These are phyloP conservation scores for Anthonomus grandis DNA, from an alignment of 1,140 invertebrate genomes.

Conservation along the genomic window DNA sequence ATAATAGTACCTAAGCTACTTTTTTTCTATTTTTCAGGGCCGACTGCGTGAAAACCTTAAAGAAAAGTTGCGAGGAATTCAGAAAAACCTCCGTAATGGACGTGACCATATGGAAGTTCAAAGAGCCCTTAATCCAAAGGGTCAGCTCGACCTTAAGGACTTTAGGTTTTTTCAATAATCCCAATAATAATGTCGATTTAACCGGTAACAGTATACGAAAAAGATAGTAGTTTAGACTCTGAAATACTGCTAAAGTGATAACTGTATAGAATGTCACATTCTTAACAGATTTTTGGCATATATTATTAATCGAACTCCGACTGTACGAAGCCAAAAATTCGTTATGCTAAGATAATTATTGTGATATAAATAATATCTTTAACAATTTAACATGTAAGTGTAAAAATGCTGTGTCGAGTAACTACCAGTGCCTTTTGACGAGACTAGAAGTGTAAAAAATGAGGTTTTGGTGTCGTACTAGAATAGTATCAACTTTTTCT, in stretches of 20 bases:
- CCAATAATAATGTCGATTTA: slow-evolving; percentile 9
- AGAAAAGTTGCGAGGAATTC: slow-evolving; percentile 81
- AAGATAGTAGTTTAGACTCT: slow-evolving; percentile 11
- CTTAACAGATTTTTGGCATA: background rate
- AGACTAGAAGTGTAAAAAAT: too few relatives aligned
- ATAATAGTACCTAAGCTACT: too few relatives aligned
- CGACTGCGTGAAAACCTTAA: slow-evolving; percentile 85
- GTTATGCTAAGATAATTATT: too few relatives aligned
- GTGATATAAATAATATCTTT: too few relatives aligned
- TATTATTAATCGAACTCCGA: too few relatives aligned
- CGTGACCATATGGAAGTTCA: slow-evolving; percentile 84
- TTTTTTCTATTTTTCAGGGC: slow-evolving; percentile 60
- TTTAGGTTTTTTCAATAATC: slow-evolving; percentile 66
- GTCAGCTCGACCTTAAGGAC: slow-evolving; percentile 67
- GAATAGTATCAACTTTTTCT: too few relatives aligned
- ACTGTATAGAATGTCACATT: background rate
- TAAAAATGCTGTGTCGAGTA: too few relatives aligned
- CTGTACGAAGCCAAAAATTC: too few relatives aligned
- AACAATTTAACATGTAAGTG: too few relatives aligned
- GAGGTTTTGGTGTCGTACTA: too few relatives aligned
- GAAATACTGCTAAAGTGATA: background rate
- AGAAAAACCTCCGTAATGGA: slow-evolving; percentile 79
- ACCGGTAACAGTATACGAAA: slow-evolving; percentile 20
- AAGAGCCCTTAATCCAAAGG: slow-evolving; percentile 66
- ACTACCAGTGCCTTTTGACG: too few relatives aligned